Base-by-base conservation (phyloP, 2,888 invertebrate species). In the Ectemnius lituratus region DNA sequence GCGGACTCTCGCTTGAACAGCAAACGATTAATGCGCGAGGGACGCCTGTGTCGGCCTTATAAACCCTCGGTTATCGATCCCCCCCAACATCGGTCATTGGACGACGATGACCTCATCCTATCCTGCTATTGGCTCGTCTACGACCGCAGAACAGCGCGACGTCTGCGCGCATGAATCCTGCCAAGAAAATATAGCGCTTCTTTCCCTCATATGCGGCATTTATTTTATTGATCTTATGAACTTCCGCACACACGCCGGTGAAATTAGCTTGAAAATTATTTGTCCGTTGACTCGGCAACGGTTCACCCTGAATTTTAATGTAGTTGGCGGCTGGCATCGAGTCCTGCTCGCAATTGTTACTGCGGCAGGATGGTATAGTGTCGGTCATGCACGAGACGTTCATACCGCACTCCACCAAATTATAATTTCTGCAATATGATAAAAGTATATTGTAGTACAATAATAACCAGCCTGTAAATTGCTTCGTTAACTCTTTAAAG, bases 1-100 rank as follows among this genome's bases (percentile, higher is more conserved):
- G 68, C 57, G 45, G 4, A 46, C 0, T 1, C 67, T 16, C 63
- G 52, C 27, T 28, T 57, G 73, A 69, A 63, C 16, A 71, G 67
- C 75, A 66, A 79, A 69, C 80, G 79, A 77, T 70, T 80, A 80
- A 78, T 80, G 73, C 80, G 80, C 80, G 73, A 76, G 64, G 5
- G 52, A 67, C 80, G 67, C 73, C 76, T 13, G 47, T n/a, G 0
- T 13, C 67, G 6, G 37, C 20, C 6, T 73, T 64, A 75, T 80
- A 80, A 79, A 80, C 73, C 37, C 58, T 14, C 3, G 62, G 61
- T 56, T 75, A 77, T 77, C 77, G 73, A 77, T 75, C 70, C 61
- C 37, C 68, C 64, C 23, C 28, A 59, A 59, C 59, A 49, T 28
- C 64, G 14, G 8, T 11, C 46, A 80, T 80, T 80, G 80, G 80